phyloP scores from a whole-genome alignment of 2,797 vertebrate genomes.

The Melanotaenia parkinsoni region DNA sequence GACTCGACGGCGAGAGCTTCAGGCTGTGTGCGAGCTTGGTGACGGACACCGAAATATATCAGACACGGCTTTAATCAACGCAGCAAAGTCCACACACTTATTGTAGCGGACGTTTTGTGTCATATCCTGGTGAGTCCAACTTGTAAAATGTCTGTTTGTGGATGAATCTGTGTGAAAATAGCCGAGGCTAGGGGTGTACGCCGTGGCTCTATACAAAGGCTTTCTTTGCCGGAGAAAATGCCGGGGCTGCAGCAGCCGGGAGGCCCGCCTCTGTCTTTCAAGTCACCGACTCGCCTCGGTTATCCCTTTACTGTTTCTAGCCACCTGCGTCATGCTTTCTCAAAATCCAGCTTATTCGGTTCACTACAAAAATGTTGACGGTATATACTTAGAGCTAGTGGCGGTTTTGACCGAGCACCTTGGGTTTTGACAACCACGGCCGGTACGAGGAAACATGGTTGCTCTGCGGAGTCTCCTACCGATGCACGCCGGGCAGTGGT shows the following conservation, averaged over 20 bases:
- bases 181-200: constrained; percentile 36
- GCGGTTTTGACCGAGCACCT: background rate
- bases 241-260: constrained; percentile 81
- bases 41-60: constrained; percentile 57
- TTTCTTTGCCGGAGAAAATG: constrained; percentile 79
- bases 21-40: constrained; percentile 46
- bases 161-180: background rate
- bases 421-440: constrained; percentile 63
- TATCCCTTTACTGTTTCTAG: constrained; percentile 26
- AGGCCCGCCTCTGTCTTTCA: constrained; percentile 81
- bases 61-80: constrained; percentile 30
- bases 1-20: constrained; percentile 54
- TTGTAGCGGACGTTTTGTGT: background rate
- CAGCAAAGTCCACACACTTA: background rate
- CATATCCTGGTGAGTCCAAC: constrained; percentile 59
- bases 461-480: constrained; percentile 86
- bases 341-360: rapidly evolving
- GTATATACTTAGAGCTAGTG: background rate
- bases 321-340: background rate
- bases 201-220: constrained; percentile 78
- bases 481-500: constrained; percentile 75
- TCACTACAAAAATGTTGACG: rapidly evolving
- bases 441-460: constrained; percentile 78
- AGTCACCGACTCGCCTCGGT: constrained; percentile 61
- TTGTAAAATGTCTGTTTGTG: constrained; percentile 2